Conservation (phyloP, 2,888 invertebrate genomes). For the Lobophora halterata region DNA sequence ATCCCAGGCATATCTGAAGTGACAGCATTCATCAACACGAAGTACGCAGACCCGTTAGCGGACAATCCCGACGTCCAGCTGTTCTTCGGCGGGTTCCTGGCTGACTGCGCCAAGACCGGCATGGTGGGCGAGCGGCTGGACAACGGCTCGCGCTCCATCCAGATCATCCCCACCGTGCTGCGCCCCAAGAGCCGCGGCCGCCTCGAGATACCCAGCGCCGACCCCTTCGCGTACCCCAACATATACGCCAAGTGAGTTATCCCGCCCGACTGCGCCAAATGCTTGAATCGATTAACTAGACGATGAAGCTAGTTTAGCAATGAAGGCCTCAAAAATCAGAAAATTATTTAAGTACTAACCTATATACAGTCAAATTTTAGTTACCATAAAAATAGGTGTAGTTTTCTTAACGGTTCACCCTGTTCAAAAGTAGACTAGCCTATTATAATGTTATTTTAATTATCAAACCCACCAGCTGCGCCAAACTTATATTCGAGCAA, state of each 20-base stretch:
- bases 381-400: no score
- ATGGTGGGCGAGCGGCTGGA: constrained; percentile 90
- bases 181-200: constrained; percentile 93
- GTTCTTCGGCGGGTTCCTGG: constrained; percentile 93
- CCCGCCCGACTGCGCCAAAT: neutral
- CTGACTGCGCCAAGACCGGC: constrained; percentile 92
- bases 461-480: no score
- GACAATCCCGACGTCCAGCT: constrained; percentile 92
- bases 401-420: no score
- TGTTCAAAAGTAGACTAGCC: no score
- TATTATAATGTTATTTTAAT: no score
- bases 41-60: constrained; percentile 86
- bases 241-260: constrained; percentile 89
- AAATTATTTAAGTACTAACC: no score
- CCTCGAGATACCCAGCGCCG: constrained; percentile 85
- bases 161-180: constrained; percentile 89
- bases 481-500: no score
- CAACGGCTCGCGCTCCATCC: constrained; percentile 84
- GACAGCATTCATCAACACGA: constrained; percentile 90
- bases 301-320: no score
- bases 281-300: no score
- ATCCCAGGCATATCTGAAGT: constrained; percentile 89
- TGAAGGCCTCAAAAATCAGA: no score
- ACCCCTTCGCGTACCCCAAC: constrained; percentile 90
- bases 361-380: no score